Percentiles rank a stretch among this genome's conserved stretches.
Conservation (phyloP, 1,140 invertebrate species). For the Drosophila carrolli region DNA sequence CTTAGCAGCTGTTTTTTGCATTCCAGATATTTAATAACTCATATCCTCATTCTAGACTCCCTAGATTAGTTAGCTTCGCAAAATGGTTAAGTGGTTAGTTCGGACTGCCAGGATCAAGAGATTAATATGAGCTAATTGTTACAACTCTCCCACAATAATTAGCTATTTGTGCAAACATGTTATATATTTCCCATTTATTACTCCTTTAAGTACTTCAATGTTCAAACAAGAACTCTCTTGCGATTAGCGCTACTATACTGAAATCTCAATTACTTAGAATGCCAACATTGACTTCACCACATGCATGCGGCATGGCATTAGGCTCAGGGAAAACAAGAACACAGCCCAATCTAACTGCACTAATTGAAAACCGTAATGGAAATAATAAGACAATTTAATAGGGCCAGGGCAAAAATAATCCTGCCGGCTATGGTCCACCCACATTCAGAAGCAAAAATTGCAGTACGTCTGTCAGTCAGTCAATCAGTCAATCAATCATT, state of each 20-base stretch:
- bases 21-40: no score
- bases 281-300: neutral
- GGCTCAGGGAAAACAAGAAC: neutral
- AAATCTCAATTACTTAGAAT: constrained; percentile 11
- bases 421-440: constrained; percentile 2
- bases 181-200: constrained; percentile 10
- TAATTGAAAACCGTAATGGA: constrained; percentile 41
- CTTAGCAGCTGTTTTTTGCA: neutral
- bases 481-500: constrained; percentile 45
- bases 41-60: neutral
- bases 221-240: constrained; percentile 1
- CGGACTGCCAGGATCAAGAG: neutral
- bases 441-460: neutral
- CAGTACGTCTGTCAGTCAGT: constrained; percentile 9
- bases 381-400: constrained; percentile 30
- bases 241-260: constrained; percentile 4
- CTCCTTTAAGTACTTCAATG: neutral
- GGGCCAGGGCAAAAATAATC: constrained; percentile 6
- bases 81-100: neutral
- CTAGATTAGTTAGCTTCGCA: neutral
- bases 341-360: neutral
- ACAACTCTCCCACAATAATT: neutral
- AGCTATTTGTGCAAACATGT: neutral
- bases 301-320: constrained; percentile 1
- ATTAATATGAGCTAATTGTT: neutral